Conservation (phyloP, 2,888 invertebrate species). For the Cataglyphis rosenhaueri region DNA sequence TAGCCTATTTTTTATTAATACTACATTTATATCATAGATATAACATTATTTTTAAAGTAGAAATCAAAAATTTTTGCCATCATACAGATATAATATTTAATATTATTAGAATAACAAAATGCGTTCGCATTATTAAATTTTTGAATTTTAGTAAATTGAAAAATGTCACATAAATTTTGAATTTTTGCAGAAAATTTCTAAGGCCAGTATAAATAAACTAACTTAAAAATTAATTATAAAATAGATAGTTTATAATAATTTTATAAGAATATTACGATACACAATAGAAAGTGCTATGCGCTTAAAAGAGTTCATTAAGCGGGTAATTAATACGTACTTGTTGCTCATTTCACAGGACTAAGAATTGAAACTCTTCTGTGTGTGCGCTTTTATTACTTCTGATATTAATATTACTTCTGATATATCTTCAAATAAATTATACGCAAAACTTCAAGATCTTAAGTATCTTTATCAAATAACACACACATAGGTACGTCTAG, state of each 20-base stretch:
- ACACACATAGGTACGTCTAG: neutral
- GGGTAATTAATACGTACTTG: constrained; percentile 68
- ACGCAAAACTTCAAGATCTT: neutral
- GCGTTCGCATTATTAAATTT: constrained; percentile 15
- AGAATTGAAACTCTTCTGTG: constrained; percentile 7
- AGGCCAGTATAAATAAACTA: constrained; percentile 35
- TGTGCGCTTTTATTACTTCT: constrained; percentile 4
- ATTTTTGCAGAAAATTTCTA: constrained; percentile 3
- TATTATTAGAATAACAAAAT: neutral
- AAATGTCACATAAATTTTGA: constrained; percentile 18
- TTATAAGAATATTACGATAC: constrained; percentile 36
- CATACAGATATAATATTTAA: constrained; percentile 34
- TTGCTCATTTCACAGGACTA: constrained; percentile 2
- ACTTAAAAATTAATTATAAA: constrained; percentile 18
- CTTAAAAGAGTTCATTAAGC: constrained; percentile 77
- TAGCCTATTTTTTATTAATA: neutral
- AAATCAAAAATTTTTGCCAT: constrained; percentile 67
- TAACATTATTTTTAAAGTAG: constrained; percentile 27
- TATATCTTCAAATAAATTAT: constrained; percentile 29
- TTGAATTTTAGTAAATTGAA: neutral
- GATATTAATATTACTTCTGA: no score
- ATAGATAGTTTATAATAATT: constrained; percentile 23
- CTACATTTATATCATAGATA: neutral
- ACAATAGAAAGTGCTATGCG: constrained; percentile 59
- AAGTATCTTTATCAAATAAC: neutral